These are phyloP conservation scores for Alectoris magna DNA, from an alignment of 2,797 vertebrate genomes.

Conservation along the genomic window DNA sequence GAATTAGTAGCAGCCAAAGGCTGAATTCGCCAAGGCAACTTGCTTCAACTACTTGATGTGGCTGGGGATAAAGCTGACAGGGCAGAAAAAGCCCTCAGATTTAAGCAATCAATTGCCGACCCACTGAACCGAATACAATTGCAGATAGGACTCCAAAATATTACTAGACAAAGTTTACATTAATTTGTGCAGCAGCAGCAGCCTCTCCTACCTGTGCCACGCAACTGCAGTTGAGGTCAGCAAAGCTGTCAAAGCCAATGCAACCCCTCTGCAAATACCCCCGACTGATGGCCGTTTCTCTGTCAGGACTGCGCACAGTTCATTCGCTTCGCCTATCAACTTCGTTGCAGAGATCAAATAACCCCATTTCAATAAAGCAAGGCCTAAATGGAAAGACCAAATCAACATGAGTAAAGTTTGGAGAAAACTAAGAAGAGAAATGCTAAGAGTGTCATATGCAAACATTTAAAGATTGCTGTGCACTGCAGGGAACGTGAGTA, in stretches of 20 bases:
- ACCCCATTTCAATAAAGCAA: not conserved
- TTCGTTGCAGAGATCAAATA: not conserved
- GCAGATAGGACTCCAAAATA: not conserved
- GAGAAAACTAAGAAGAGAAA: not conserved
- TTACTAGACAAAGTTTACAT: not conserved
- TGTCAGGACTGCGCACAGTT: not conserved
- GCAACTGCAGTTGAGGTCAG: not conserved
- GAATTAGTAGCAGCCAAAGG: conserved; percentile 19
- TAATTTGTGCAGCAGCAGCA: not conserved
- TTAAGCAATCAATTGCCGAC: conserved; percentile 17
- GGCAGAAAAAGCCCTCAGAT: not conserved
- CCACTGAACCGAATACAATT: not conserved
- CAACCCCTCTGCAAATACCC: not conserved
- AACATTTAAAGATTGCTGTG: not conserved
- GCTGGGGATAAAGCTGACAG: conserved; percentile 47
- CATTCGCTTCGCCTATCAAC: not conserved
- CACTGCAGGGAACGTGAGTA: accelerated
- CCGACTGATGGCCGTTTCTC: not conserved
- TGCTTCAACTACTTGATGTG: not conserved
- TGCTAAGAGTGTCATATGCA: not conserved
- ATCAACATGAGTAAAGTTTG: not conserved
- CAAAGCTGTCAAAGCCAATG: not conserved
- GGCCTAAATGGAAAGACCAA: not conserved
- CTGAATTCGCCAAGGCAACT: conserved; percentile 42
- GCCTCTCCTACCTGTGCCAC: not conserved